A percentile compares a stretch with the other conserved stretches of the same genome.
These are phyloP conservation scores for Maconellicoccus hirsutus DNA, from an alignment of 1,140 invertebrate species.

Conservation along the genomic window DNA sequence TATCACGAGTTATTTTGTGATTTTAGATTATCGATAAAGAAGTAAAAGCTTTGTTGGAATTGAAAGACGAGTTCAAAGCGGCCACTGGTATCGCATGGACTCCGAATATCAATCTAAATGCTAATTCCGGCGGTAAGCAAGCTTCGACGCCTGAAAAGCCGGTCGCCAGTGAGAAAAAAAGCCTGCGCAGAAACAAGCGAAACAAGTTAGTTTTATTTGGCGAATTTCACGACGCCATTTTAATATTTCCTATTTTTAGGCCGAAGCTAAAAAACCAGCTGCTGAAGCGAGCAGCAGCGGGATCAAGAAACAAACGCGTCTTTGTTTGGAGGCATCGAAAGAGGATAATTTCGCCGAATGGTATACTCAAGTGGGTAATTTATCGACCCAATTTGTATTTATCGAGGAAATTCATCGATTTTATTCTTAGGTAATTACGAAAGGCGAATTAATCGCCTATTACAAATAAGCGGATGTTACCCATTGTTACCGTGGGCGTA, in stretches of 20 bases:
- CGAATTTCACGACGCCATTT: background rate
- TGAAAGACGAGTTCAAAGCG: slow-evolving; percentile 71
- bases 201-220: background rate
- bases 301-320: slow-evolving; percentile 74
- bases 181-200: background rate
- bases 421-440: slow-evolving; percentile 78
- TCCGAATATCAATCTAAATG: slow-evolving; percentile 27
- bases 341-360: slow-evolving; percentile 90
- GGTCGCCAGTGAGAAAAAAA: slow-evolving; percentile 1
- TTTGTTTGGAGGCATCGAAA: slow-evolving; percentile 88
- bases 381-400: too few relatives aligned
- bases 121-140: background rate
- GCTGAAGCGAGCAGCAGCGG: slow-evolving; percentile 32
- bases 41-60: slow-evolving; percentile 56
- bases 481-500: slow-evolving; percentile 94
- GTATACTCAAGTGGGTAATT: slow-evolving; percentile 73
- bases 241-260: background rate
- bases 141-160: background rate
- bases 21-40: slow-evolving; percentile 45
- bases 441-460: slow-evolving; percentile 98
- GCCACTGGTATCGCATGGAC: slow-evolving; percentile 52
- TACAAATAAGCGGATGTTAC: slow-evolving; percentile 99
- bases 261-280: background rate
- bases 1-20: background rate
- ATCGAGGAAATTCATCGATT: too few relatives aligned